Evolutionary conservation across 2,888 invertebrate genomes (phyloP), one percentile per base, ranked within the genome.

Genomic region (Volucella inanis): DNA sequence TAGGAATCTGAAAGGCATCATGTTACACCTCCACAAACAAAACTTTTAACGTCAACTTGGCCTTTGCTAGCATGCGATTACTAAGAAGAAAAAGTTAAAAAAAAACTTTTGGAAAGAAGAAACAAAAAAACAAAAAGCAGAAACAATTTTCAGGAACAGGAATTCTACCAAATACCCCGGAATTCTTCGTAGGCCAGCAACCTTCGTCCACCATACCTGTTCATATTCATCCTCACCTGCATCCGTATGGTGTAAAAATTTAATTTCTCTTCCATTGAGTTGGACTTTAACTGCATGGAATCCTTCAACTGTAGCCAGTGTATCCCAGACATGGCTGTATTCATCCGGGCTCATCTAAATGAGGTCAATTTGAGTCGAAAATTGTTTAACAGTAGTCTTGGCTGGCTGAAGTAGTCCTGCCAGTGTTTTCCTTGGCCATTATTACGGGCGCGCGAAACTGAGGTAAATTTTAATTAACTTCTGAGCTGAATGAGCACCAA

Each of bases 381-480:
- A 57, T 61, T 54, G 39, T 41, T 72, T 65, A 14, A 72, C 45
- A 52, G 59, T 52, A 52, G 10, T 31, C 22, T 31, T 18, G 15
- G 2, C n/a, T 9, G 6, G 22, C 15, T 14, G 31, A 31, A 31
- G 31, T 31, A 6, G 31, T 31, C 38, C 49, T 39, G 12, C 10
- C 10, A 52, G 57, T 64, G 70, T 70, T 57, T 55, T 54, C 55
- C 31, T 65, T 75, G 55, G 68, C 39, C 55, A 64, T 74, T 74
- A 74, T 59, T 65, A 52, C 41, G 45, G 54, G 45, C 38, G 52
- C 47, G 64, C 6, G 59, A 64, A 39, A 59, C 64, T 59, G 74
- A 84, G 79, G 79, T 79, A 59, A 70, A 75, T 84, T 79, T 84
- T 79, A 84, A 84, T 84, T 84, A 84, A 75, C 74, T 65, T 45